Evolutionary conservation across 1,140 invertebrate species (phyloP).

Genomic region (Pachyrhynchus sulphureomaculatus): DNA sequence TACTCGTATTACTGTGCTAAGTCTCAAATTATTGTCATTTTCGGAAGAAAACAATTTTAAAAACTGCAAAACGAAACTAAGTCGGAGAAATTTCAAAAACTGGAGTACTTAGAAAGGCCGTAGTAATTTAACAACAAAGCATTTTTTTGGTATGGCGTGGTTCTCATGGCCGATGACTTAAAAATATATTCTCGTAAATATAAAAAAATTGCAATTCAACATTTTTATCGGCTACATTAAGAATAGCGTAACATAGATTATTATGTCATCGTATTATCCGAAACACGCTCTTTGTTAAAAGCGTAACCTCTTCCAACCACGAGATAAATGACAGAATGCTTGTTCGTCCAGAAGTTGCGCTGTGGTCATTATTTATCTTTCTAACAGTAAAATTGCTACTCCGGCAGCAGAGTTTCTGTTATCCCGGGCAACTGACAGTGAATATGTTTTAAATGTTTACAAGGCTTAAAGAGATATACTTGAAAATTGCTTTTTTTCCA

Average conservation of each 20-base stretch:
- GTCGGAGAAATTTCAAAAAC: not conserved
- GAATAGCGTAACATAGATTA: no score
- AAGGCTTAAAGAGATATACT: no score
- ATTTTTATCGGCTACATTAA: no score
- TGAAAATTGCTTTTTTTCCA: no score
- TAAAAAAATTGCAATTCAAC: no score
- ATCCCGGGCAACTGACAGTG: no score
- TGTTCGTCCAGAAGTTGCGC: conserved; percentile 30
- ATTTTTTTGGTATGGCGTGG: no score
- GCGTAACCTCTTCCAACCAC: conserved; percentile 25
- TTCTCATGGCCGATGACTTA: no score
- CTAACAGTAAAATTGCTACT: conserved; percentile 22
- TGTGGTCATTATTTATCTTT: conserved; percentile 32
- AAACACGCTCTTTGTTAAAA: conserved; percentile 31
- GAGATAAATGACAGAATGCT: conserved; percentile 33
- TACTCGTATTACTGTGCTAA: no score
- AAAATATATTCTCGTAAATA: no score
- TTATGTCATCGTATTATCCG: conserved; percentile 24
- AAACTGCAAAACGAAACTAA: not conserved
- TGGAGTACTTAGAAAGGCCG: not conserved
- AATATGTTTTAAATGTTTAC: no score
- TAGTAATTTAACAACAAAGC: not conserved
- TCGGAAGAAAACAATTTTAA: not conserved
- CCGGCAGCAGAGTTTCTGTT: no score
- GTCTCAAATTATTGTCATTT: not conserved